Evolutionary conservation across 2,113 vertebrate species (phyloP), one percentile per base, ranked within the genome.

Genomic region (Platysternon megacephalum): DNA sequence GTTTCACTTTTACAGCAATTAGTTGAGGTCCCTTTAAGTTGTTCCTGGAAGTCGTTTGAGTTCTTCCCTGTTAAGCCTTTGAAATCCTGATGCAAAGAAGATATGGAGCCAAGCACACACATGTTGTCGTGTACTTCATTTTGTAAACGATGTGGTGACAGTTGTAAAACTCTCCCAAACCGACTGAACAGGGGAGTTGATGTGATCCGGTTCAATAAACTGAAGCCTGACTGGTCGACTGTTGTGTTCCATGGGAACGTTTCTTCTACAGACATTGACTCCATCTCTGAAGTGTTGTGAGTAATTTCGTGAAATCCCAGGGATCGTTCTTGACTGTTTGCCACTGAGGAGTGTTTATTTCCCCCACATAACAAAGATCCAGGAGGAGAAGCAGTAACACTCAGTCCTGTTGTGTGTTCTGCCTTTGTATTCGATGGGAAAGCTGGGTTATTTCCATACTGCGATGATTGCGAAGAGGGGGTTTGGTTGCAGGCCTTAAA

Each of bases 111-210:
- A 42, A 97, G 91, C 81, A 96, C 90, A 94, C 95, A 78, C 56
- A 93, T 92, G 35, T 94, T 94, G 2, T 98, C 97, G 95, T 48
- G 97, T 88, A 35, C 96, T 95, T 98, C 98, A 95, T 74, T 95
- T 26, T 96, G 98, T 58, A 97, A 92, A 93, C 96, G 93, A 61
- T 94, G 94, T 2, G 98, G 95, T 52, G 98, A 97, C 90, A 98
- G 94, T 82, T 98, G 98, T 46, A 98, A 87, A 83, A 98, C 91
- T 52, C 97, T 80, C 83, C 98, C 98, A 10, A 97, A 85, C 74
- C 96, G 98, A 32, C 97, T 80, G 84, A 98, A 98, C 87, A 98
- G 95, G 0, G 99, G 98, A 21, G 99, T 98, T 19, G 99, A 98
- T 49, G 99, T 97, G 79, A 98, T 97, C 98, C 98, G 98, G 97